Evolutionary conservation across 2,888 invertebrate species (phyloP).

Genomic region (Mythimna lalbum): DNA sequence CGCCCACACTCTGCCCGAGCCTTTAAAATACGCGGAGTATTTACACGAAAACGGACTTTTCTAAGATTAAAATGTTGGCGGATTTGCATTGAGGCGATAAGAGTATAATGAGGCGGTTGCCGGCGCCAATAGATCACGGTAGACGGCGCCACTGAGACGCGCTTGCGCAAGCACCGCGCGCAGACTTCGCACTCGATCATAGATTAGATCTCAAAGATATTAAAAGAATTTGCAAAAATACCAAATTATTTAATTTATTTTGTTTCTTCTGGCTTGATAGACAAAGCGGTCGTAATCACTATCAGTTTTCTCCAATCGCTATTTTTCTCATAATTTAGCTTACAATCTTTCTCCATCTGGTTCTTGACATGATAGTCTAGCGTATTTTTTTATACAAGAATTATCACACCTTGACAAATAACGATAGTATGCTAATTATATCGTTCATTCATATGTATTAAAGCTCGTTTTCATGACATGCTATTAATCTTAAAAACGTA

Average conservation of each 20-base stretch:
- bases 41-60: slow-evolving; percentile 78
- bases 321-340: background rate
- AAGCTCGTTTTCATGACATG: slow-evolving; percentile 39
- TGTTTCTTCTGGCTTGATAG: background rate
- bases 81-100: slow-evolving; percentile 86
- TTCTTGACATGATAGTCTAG: background rate
- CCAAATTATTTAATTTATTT: slow-evolving; percentile 31
- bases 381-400: background rate
- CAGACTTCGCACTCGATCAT: slow-evolving; percentile 67
- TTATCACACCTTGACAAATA: slow-evolving; percentile 24
- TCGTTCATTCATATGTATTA: slow-evolving; percentile 48
- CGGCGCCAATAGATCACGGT: slow-evolving; percentile 85
- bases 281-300: background rate
- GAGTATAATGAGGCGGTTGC: slow-evolving; percentile 78
- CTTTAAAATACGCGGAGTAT: slow-evolving; percentile 78
- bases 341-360: too few relatives aligned
- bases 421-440: slow-evolving; percentile 44
- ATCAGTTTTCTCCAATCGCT: background rate
- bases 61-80: slow-evolving; percentile 79
- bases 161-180: slow-evolving; percentile 77
- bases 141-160: slow-evolving; percentile 84
- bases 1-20: slow-evolving; percentile 72
- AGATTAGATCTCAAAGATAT: slow-evolving; percentile 68
- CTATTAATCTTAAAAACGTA: slow-evolving; percentile 45
- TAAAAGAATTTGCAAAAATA: slow-evolving; percentile 57